A percentile compares a stretch with the other conserved stretches of the same genome.
Evolutionary conservation across 2,797 vertebrate genomes (phyloP).

Genomic region (Rhadinocentrus ornatus): DNA sequence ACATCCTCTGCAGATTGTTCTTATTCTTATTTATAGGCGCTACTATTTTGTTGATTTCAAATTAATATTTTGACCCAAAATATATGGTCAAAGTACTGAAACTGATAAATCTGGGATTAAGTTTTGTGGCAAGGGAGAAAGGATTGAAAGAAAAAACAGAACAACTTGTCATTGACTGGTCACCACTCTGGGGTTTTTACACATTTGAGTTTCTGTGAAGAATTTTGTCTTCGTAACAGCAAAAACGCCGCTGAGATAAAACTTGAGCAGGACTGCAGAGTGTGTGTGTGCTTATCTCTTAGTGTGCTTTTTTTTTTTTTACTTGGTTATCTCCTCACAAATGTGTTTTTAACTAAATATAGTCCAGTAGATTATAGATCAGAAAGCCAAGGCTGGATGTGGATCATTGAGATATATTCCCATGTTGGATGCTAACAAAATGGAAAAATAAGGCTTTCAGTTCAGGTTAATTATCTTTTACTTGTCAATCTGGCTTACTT

Average conservation of each 20-base stretch:
- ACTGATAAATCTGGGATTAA: not conserved
- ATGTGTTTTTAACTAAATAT: not conserved
- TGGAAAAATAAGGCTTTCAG: not conserved
- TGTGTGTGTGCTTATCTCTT: not conserved
- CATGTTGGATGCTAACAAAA: not conserved
- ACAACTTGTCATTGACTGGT: conserved; percentile 25
- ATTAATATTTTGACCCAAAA: not conserved
- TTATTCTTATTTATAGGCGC: not conserved
- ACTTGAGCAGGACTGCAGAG: not conserved
- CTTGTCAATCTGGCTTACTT: too few relatives aligned
- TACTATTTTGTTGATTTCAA: not conserved
- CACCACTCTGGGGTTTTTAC: conserved; percentile 23
- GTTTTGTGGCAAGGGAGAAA: not conserved
- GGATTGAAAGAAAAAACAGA: not conserved
- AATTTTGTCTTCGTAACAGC: conserved; percentile 15
- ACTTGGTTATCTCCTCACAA: not conserved
- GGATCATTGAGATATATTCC: not conserved
- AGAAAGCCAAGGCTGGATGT: not conserved
- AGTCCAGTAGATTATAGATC: too few relatives aligned
- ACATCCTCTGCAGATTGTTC: not conserved
- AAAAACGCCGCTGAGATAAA: not conserved
- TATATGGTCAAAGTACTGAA: not conserved
- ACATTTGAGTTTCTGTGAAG: conserved; percentile 26
- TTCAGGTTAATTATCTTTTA: not conserved
- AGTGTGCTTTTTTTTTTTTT: not conserved